A percentile compares a stretch with the other conserved stretches of the same genome.
These are phyloP conservation scores for Triplophysa tibetana DNA, from an alignment of 2,113 vertebrate genomes.

Conservation along the genomic window DNA sequence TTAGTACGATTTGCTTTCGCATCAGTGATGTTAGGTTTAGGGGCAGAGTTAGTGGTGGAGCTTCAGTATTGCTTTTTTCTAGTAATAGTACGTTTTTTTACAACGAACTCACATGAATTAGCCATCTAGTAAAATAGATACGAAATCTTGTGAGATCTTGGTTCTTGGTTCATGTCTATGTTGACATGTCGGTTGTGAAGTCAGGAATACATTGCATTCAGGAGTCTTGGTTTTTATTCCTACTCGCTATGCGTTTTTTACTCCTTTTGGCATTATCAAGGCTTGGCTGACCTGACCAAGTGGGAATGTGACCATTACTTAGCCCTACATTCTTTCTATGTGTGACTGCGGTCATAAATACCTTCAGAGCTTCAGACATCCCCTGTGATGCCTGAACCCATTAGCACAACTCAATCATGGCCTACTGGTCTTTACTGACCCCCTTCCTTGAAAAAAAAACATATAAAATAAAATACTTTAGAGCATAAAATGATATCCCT, in stretches of 20 bases:
- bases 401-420: slow-evolving; percentile 21
- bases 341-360: slow-evolving; percentile 58
- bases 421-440: slow-evolving; percentile 22
- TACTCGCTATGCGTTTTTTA: background rate
- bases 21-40: too few relatives aligned
- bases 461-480: slow-evolving; percentile 15
- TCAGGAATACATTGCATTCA: slow-evolving; percentile 27
- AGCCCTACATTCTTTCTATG: slow-evolving; percentile 38
- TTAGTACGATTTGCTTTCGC: too few relatives aligned
- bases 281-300: background rate
- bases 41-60: too few relatives aligned
- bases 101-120: too few relatives aligned
- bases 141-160: background rate
- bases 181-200: slow-evolving; percentile 55
- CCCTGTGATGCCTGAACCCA: slow-evolving; percentile 6
- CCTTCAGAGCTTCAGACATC: slow-evolving; percentile 26
- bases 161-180: background rate
- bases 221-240: slow-evolving; percentile 22
- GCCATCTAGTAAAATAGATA: too few relatives aligned
- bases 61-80: too few relatives aligned
- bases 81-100: too few relatives aligned
- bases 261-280: slow-evolving; percentile 27
- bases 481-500: background rate
- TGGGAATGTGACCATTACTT: slow-evolving; percentile 36
- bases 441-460: background rate